phyloP scores from a whole-genome alignment of 2,888 invertebrate species.

The Heteropelma amictum region DNA sequence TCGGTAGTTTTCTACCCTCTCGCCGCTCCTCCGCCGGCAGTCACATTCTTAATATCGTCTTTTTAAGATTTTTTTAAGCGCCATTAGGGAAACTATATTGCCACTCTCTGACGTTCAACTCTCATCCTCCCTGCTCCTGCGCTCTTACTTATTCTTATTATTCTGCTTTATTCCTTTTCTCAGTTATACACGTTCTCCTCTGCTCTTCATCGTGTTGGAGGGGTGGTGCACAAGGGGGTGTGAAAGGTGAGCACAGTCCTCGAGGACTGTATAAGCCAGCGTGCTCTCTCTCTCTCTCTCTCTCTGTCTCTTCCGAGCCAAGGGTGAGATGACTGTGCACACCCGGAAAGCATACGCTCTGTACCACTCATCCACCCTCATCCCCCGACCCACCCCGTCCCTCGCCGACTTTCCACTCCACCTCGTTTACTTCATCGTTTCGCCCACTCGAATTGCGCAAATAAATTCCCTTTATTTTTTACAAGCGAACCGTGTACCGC shows the following conservation, averaged over 20 bases:
- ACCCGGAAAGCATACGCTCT: conserved; percentile 72
- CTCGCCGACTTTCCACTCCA: conserved; percentile 38
- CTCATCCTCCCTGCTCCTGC: conserved; percentile 1
- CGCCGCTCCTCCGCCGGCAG: conserved; percentile 64
- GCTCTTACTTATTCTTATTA: conserved; percentile 2
- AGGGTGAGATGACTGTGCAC: conserved; percentile 59
- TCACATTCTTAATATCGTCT: conserved; percentile 78
- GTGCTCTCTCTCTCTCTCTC: conserved; percentile 10
- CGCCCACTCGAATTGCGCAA: conserved; percentile 74
- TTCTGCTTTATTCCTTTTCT: neutral
- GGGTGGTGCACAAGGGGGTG: no score
- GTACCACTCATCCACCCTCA: conserved; percentile 26
- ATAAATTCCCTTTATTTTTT: conserved; percentile 77
- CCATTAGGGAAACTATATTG: conserved; percentile 78
- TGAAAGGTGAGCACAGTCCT: conserved; percentile 39
- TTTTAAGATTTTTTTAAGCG: conserved; percentile 77
- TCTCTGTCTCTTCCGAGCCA: neutral
- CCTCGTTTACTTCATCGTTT: conserved; percentile 56
- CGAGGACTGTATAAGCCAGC: no score
- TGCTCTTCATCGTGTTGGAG: no score
- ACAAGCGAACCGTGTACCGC: conserved; percentile 61
- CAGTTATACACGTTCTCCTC: conserved; percentile 1
- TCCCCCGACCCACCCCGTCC: no score
- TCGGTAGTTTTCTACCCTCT: conserved; percentile 62
- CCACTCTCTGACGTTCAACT: conserved; percentile 67